Base-by-base conservation (phyloP, 2,797 vertebrate species). In the Ptychobarbus kaznakovi region DNA sequence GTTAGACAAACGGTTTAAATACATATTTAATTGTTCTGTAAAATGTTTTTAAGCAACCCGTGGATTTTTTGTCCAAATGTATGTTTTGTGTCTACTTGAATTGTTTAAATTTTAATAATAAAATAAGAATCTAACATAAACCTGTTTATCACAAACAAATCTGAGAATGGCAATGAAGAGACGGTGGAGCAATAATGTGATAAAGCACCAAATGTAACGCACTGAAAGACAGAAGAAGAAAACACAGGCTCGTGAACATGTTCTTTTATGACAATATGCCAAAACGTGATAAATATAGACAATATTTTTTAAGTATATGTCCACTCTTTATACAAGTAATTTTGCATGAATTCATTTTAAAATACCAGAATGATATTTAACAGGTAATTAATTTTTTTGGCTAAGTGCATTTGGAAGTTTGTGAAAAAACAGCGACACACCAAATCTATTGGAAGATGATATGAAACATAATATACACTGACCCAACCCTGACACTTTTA, bases 401-500 rank as follows among this genome's bases (percentile, higher is more conserved):
- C 35, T 61, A 28, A 16, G 32, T 51, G 44, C 20, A n/a, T 32
- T 15, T 68, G 44, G 46, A 28, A 25, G 10, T 40, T 58, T 58
- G 3, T 10, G 18, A 74, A 65, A 38, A 63, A 69, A 53, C 22
- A 13, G 16, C n/a, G 6, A 18, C 15, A 44, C 10, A 63, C 56
- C 9, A 51, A 65, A 49, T 82, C 40, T 16, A 42, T 32, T 28
- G 69, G 68, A 73, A 58, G 28, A 74, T 46, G 25, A 63, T 61
- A 46, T 51, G 44, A 75, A 66, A 75, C 46, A 40, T 76, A 66
- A 83, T 76, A 75, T 35, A 12, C 28, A 32, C 22, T 56, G 61
- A 28, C 35, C 82, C 82, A 78, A 32, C 82, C 73, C 73, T 69
- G 63, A 68, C 15, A 56, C 75, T 68, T 78, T 66, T 68, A 79